Evolutionary conservation across 2,888 invertebrate genomes (phyloP).

Genomic region (Schizaphis graminum): DNA sequence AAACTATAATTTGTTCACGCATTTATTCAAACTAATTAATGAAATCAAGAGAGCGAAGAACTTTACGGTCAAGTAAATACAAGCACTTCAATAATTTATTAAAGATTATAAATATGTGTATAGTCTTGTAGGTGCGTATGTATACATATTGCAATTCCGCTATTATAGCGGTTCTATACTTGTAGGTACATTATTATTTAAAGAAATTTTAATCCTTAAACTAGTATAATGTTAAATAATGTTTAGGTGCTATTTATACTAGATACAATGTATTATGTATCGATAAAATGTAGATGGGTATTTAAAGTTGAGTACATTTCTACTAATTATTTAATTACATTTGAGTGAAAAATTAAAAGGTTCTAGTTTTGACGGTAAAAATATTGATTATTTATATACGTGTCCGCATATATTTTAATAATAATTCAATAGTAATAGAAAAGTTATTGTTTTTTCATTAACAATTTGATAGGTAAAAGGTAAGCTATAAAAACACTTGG

Average conservation of each 20-base stretch:
- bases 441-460: neutral
- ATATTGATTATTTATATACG: neutral
- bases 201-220: neutral
- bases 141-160: neutral
- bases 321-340: too few species aligned
- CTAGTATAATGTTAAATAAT: neutral
- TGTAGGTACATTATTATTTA: neutral
- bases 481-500: too few species aligned
- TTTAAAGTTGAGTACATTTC: neutral
- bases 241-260: neutral
- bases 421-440: neutral
- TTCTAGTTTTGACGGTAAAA: neutral
- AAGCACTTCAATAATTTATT: neutral
- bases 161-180: neutral
- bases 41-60: conserved; percentile 26
- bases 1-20: conserved; percentile 15
- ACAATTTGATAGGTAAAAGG: neutral
- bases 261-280: neutral
- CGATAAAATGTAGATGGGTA: neutral
- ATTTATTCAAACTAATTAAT: conserved; percentile 43
- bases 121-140: neutral
- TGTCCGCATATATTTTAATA: neutral
- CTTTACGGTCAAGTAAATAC: conserved; percentile 54
- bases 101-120: neutral
- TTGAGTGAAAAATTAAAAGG: neutral